Conservation (phyloP, 2,797 vertebrate species). For the Melanotaenia boesemani region DNA sequence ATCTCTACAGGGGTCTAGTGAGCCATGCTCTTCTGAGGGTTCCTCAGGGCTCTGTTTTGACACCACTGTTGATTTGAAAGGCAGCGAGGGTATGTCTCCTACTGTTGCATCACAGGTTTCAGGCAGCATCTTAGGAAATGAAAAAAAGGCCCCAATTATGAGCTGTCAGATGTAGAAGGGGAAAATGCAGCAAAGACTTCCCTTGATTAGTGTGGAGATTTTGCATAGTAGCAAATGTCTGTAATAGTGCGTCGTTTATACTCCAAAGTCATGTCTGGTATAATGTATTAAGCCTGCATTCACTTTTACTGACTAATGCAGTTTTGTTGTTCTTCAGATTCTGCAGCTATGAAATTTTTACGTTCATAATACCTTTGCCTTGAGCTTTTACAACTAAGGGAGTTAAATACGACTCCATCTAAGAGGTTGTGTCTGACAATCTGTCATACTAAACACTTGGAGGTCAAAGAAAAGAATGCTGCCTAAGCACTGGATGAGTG, state of each 20-base stretch:
- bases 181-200: constrained; percentile 59
- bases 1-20: constrained; percentile 88
- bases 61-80: constrained; percentile 75
- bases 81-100: constrained; percentile 67
- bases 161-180: constrained; percentile 70
- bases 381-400: constrained; percentile 56
- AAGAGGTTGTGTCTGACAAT: constrained; percentile 74
- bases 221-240: constrained; percentile 58
- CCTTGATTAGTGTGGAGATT: constrained; percentile 61
- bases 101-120: constrained; percentile 72
- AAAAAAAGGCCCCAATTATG: constrained; percentile 65
- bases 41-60: constrained; percentile 81
- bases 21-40: constrained; percentile 78
- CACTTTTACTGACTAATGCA: constrained; percentile 71
- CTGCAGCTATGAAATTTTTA: constrained; percentile 59
- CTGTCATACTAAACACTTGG: constrained; percentile 74
- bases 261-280: constrained; percentile 45
- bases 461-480: constrained; percentile 79
- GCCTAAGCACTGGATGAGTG: constrained; percentile 73
- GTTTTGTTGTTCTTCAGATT: constrained; percentile 64
- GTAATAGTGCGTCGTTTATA: constrained; percentile 35
- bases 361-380: constrained; percentile 55
- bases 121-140: constrained; percentile 65
- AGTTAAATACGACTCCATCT: constrained; percentile 65
- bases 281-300: constrained; percentile 50